Percentiles rank a stretch among this genome's conserved stretches.
Conservation (phyloP, 1,140 invertebrate genomes). For the Anadara kagoshimensis region DNA sequence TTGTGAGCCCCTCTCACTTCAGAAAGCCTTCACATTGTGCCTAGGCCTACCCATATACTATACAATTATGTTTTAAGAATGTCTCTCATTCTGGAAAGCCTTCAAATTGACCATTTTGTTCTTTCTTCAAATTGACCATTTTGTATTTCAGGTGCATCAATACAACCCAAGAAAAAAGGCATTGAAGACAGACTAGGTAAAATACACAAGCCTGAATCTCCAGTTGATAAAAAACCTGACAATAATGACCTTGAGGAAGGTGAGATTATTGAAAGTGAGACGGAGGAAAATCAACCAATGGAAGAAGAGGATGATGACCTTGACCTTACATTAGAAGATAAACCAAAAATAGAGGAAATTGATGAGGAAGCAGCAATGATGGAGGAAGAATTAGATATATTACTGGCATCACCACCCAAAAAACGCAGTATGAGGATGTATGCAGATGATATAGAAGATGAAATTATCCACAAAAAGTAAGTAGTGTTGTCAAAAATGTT, state of each 20-base stretch:
- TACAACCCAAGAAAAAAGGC: background rate
- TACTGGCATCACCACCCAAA: conserved; percentile 75
- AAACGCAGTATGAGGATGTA: conserved; percentile 87
- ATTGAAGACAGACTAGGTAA: background rate
- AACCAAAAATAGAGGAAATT: conserved; percentile 57
- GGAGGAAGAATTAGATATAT: conserved; percentile 56
- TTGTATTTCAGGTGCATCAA: too few species aligned
- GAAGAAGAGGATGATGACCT: conserved; percentile 37
- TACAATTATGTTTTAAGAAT: too few species aligned
- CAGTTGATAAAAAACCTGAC: background rate
- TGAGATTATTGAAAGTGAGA: conserved; percentile 23
- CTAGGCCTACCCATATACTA: too few species aligned
- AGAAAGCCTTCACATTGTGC: too few species aligned
- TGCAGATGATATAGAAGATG: conserved; percentile 88
- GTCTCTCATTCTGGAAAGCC: too few species aligned
- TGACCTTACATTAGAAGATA: conserved; percentile 13
- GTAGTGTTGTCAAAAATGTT: too few species aligned
- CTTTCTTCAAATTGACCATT: too few species aligned
- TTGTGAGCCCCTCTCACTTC: too few species aligned
- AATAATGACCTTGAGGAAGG: conserved; percentile 37
- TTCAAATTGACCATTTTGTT: too few species aligned
- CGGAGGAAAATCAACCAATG: conserved; percentile 14
- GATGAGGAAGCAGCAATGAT: conserved; percentile 71
- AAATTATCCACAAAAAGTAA: conserved; percentile 69
- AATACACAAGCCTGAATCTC: background rate